Evolutionary conservation across 2,797 vertebrate genomes (phyloP), one percentile per base, ranked within the genome.

Genomic region (Betta splendens): DNA sequence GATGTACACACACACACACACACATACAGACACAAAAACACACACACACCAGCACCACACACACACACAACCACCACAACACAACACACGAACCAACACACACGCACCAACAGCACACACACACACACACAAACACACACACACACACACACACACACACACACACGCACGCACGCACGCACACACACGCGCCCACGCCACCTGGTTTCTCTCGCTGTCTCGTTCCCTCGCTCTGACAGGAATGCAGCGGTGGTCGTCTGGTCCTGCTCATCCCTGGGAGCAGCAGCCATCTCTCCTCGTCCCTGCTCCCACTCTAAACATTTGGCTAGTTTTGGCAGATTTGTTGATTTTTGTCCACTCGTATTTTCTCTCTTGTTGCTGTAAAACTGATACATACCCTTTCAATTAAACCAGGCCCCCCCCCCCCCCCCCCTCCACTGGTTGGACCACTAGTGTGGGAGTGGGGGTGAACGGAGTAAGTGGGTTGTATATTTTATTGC

Each of bases 401-500:
- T 91, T 87, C 87, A 90, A 89, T 89, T 89, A 89, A 62, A 75
- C 70, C 42, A 31, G n/a, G 37, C 47, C 23, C 45, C 50, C 43
- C 58, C 59, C 33, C 9, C 43, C 46, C 35, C 5, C 58, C 23
- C 28, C 58, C 29, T 15, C 69, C 56, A 71, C 59, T 46, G 54
- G 79, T 63, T 75, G 39, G 62, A 76, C 67, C 38, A 63, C 79
- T 65, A 64, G 76, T 78, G 79, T 86, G 81, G 82, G 84, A 85
- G 84, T 79, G 71, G 81, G 82, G 75, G 75, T 64, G 78, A 80
- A 73, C 70, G 21, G 69, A 85, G 84, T 88, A 88, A 90, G 89
- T 89, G 87, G 77, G 77, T 83, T 90, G 89, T 91, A 90, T 90
- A 90, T 90, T 91, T 91, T 89, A 88, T 88, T 86, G 87, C 83